Base-by-base conservation (phyloP, 92 coral and sea anemone species). In the Palythoa caribaeorum region DNA sequence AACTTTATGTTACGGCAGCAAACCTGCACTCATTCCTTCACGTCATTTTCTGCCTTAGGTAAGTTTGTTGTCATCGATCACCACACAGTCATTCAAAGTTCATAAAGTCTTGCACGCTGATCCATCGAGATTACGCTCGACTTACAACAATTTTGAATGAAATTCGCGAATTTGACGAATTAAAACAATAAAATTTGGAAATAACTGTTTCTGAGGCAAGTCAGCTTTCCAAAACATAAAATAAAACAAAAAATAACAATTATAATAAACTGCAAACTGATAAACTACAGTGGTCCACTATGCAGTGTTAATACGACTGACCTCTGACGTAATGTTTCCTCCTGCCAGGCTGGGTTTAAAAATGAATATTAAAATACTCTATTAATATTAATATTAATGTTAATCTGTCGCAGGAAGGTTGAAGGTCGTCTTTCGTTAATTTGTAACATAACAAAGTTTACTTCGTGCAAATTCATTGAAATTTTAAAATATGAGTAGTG, bases 61-160 rank as follows among this genome's bases (percentile, higher is more conserved):
- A 44, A 1, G 47, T 12, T 77, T 16, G 38, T 37, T 9, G 20
- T 50, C 28, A 28, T 28, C 38, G 60, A 17, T 76, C 80, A 76
- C 20, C 44, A 17, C 21, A 38, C 50, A 50, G 53, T 76, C 79
- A 76, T 47, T 53, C 83, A 77, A 28, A 21, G 63, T 77, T 50
- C 75, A 70, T 36, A 47, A 70, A 70, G 80, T 77, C 80, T 21
- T 76, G 20, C 66, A 52, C 65, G 15, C 39, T 36, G 73, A 28
- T 21, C 48, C 75, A 70, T 70, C 48, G 68, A 77, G 59, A 77
- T 50, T 20, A 28, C 21, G 14, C 57, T 16, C 16, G 7, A 75
- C 47, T 52, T 12, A 54, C 44, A 5, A 3, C 9, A 15, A 35
- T 3, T 35, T 77, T 21, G 12, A 3, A 19, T 77, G 21, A 28